Conservation (phyloP, 2,888 invertebrate species). For the Ochropleura plecta region DNA sequence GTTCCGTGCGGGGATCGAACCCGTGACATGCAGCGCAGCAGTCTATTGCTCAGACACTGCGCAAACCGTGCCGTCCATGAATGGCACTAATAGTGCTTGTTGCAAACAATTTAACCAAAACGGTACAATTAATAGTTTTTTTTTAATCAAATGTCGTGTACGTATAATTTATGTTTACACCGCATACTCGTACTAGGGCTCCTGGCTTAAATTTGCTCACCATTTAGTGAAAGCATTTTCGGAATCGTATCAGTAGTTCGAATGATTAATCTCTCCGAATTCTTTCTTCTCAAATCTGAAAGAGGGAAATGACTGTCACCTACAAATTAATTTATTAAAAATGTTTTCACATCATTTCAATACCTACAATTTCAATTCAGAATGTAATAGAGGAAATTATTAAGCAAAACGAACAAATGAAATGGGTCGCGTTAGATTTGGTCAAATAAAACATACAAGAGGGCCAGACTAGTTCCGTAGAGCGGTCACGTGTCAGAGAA, state of each 20-base stretch:
- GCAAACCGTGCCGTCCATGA: no score
- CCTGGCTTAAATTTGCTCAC: background rate
- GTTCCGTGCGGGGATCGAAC: no score
- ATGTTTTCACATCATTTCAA: background rate
- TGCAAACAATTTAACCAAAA: no score
- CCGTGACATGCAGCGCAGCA: no score
- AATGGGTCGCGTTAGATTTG: constrained; percentile 61
- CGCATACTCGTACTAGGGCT: no score
- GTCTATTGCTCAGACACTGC: no score
- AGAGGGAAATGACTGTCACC: background rate
- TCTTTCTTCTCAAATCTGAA: background rate
- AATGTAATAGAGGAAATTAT: constrained; percentile 21
- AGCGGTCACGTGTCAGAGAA: constrained; percentile 1
- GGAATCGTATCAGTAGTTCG: background rate
- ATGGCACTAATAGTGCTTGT: no score
- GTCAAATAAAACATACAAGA: constrained; percentile 68
- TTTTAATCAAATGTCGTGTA: no score
- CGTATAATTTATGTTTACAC: no score
- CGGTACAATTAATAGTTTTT: no score
- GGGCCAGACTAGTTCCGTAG: constrained; percentile 26
- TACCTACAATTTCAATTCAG: constrained; percentile 13
- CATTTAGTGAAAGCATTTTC: background rate
- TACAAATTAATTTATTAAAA: background rate
- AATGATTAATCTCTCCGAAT: background rate
- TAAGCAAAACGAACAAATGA: constrained; percentile 40